phyloP scores from a whole-genome alignment of 2,797 vertebrate genomes.

The Hylomyscus alleni region DNA sequence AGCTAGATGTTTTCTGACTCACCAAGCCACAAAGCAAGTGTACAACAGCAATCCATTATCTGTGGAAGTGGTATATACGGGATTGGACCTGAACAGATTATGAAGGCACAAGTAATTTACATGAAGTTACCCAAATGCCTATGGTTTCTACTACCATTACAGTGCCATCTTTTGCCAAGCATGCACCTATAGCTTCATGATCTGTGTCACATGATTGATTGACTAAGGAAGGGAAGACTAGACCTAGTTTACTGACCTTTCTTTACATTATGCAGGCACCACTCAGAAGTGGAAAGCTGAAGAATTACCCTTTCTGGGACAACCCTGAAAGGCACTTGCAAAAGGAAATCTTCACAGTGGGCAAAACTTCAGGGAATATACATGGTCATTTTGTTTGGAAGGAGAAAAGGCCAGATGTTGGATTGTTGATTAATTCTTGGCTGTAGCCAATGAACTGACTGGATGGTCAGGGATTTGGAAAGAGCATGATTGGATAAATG shows the following conservation, averaged over 20 bases:
- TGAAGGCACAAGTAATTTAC: background rate
- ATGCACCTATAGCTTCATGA: background rate
- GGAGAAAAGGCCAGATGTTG: background rate
- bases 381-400: background rate
- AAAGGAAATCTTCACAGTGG: background rate
- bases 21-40: background rate
- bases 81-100: background rate
- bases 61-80: background rate
- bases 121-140: background rate
- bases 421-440: background rate
- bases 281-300: background rate
- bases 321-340: background rate
- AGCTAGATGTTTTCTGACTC: background rate
- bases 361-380: background rate
- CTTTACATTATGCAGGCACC: background rate
- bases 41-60: background rate
- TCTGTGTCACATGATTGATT: background rate
- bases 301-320: background rate
- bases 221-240: background rate
- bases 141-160: background rate
- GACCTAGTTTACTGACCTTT: background rate
- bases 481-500: background rate
- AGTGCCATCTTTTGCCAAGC: background rate
- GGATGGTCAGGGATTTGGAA: background rate
- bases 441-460: background rate